Evolutionary conservation across 2,113 vertebrate species (phyloP).

Genomic region (Variabilichromis moorii): DNA sequence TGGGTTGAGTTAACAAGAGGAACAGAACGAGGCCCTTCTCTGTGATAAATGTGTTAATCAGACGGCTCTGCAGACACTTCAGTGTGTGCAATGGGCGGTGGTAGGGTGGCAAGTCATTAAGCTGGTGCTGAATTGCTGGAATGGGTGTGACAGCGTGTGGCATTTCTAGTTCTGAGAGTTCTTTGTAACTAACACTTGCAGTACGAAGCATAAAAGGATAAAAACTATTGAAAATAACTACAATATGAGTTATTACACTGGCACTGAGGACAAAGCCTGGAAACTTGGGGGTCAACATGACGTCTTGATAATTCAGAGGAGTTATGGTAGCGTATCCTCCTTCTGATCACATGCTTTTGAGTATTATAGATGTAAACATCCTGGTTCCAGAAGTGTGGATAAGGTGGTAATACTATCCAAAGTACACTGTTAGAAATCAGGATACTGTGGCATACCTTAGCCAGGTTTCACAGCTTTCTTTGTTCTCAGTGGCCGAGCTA

Average conservation of each 20-base stretch:
- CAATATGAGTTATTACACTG: not conserved
- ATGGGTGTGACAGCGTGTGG: constrained; percentile 1
- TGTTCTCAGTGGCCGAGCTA: not conserved
- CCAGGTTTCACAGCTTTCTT: not conserved
- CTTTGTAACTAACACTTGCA: not conserved
- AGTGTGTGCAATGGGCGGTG: not conserved
- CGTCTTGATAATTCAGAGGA: not conserved
- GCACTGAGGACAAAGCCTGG: not conserved
- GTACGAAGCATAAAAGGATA: not conserved
- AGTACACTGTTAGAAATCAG: not conserved
- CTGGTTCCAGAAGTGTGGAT: not conserved
- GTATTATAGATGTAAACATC: not conserved
- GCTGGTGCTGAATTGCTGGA: not conserved
- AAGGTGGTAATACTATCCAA: not conserved
- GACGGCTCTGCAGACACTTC: not conserved
- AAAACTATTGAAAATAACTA: not conserved
- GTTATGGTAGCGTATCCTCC: not conserved
- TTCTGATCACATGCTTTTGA: not conserved
- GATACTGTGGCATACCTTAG: not conserved
- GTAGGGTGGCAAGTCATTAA: not conserved
- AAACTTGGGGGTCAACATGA: not conserved
- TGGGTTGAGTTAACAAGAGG: not conserved
- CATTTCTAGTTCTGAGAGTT: not conserved
- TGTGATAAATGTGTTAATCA: not conserved
- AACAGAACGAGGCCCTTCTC: not conserved